A percentile compares a stretch with the other conserved stretches of the same genome.
Evolutionary conservation across 2,888 invertebrate genomes (phyloP).

Genomic region (Xestia ashworthii): DNA sequence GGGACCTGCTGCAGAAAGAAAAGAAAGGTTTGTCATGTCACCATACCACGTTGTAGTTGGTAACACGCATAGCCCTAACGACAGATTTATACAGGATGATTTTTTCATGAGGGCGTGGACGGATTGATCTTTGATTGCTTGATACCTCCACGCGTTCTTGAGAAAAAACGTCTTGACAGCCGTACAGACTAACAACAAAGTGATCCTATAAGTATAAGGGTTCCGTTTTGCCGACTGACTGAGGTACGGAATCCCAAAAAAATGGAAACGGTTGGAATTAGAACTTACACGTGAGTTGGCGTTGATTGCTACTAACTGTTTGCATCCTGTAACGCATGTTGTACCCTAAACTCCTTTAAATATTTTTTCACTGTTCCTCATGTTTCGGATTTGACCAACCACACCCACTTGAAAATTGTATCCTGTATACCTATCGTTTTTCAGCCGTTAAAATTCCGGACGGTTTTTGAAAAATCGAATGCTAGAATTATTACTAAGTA

Average conservation of each 20-base stretch:
- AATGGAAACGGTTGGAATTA: too few relatives aligned
- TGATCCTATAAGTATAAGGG: too few relatives aligned
- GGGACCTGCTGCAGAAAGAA: constrained; percentile 95
- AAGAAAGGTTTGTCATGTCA: constrained; percentile 85
- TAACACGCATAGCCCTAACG: not conserved
- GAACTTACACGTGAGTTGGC: not conserved
- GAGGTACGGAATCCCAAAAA: too few relatives aligned
- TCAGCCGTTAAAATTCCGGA: not conserved
- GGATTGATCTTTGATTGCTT: too few relatives aligned
- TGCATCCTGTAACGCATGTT: not conserved
- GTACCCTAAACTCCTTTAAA: not conserved
- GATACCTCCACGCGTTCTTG: too few relatives aligned
- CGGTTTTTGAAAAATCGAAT: not conserved
- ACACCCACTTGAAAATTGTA: not conserved
- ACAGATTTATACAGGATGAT: too few relatives aligned
- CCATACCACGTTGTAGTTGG: not conserved
- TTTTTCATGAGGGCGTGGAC: too few relatives aligned
- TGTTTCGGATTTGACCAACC: not conserved
- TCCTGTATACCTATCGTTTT: not conserved
- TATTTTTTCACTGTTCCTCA: not conserved
- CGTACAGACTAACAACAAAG: too few relatives aligned
- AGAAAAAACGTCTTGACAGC: too few relatives aligned
- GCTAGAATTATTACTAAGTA: not conserved
- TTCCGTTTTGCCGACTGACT: too few relatives aligned
- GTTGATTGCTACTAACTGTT: not conserved